Base-by-base conservation (phyloP, 2,888 invertebrate species). In the Eumerus sabulonum region DNA sequence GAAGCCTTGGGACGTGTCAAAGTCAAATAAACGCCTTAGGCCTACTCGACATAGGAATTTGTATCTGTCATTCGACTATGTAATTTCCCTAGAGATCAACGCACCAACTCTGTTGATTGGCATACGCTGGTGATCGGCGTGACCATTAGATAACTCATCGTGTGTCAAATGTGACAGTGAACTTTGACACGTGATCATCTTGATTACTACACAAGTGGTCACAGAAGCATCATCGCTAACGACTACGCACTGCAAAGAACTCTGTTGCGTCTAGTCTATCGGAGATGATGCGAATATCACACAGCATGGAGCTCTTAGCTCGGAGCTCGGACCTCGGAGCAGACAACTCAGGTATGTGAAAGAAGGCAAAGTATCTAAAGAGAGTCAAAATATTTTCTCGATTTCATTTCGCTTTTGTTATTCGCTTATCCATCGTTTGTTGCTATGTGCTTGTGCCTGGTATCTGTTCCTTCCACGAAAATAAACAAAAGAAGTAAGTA, bases 1-100 rank as follows among this genome's bases (percentile, higher is more conserved):
- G 42, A 13, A 44, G 47, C 77, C 72, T 73, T 77, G 72, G 67
- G 67, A 72, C 62, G 57, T 77, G 72, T 77, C 77, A 77, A 77
- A 77, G 72, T 67, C 77, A 72, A 70, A 56, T 40, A 50, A 47
- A 50, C 50, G 35, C n/a, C n/a, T n/a, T n/a, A n/a, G n/a, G n/a
- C n/a, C n/a, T n/a, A n/a, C n/a, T n/a, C n/a, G n/a, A n/a, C n/a
- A n/a, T n/a, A n/a, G n/a, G n/a, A n/a, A 57, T 36, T 47, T 57
- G 63, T 50, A 62, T 77, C 53, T 53, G 54, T n/a, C 44, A 35
- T 54, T 47, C 35, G 40, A 27, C 11, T 17, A 54, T 45, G 40
- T 51, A 42, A 56, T 50, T 36, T 68, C 44, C 14, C 36, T 44
- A 9, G 50, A 72, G 77, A 72, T 77, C 77, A 77, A 67, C 38